These are phyloP conservation scores for Hirtodrosophila duncani DNA, from an alignment of 2,888 invertebrate species.

Conservation along the genomic window DNA sequence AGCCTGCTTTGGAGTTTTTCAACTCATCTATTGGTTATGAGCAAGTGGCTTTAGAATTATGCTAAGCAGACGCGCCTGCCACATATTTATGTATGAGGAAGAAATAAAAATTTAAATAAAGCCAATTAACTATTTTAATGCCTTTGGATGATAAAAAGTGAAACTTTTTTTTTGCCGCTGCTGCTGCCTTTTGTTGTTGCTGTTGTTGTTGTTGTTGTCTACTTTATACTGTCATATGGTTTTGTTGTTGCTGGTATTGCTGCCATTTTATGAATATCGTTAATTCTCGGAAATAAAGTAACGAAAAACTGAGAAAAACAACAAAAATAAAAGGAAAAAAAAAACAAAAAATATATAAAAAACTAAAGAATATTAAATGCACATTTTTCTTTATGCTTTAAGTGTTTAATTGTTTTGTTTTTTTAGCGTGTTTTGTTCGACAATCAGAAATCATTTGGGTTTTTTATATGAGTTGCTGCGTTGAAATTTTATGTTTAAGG, in stretches of 20 bases:
- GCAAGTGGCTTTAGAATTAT: conserved; percentile 56
- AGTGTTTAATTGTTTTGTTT: conserved; percentile 35
- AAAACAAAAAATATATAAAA: conserved; percentile 15
- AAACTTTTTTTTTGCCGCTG: conserved; percentile 59
- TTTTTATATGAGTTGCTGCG: background rate
- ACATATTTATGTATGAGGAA: conserved; percentile 73
- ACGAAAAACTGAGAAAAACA: conserved; percentile 54
- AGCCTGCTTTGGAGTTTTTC: background rate
- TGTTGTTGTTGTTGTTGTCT: conserved; percentile 27
- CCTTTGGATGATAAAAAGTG: conserved; percentile 71
- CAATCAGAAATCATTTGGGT: background rate
- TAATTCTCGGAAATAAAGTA: conserved; percentile 70
- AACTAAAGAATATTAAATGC: conserved; percentile 24
- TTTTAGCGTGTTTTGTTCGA: conserved; percentile 12
- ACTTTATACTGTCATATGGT: conserved; percentile 11
- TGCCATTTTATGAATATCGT: conserved; percentile 62
- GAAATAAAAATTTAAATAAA: conserved; percentile 67
- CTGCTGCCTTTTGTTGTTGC: conserved; percentile 14
- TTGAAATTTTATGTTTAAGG: background rate
- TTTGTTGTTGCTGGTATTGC: conserved; percentile 23
- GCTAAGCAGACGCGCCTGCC: conserved; percentile 56
- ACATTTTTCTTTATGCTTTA: conserved; percentile 15
- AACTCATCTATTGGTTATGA: conserved; percentile 49
- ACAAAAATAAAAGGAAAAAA: conserved; percentile 10
- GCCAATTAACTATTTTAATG: conserved; percentile 75